Percentiles rank a stretch among this genome's conserved stretches.
Evolutionary conservation across 2,113 vertebrate species (phyloP).

Genomic region (Protomyctophum bolini): DNA sequence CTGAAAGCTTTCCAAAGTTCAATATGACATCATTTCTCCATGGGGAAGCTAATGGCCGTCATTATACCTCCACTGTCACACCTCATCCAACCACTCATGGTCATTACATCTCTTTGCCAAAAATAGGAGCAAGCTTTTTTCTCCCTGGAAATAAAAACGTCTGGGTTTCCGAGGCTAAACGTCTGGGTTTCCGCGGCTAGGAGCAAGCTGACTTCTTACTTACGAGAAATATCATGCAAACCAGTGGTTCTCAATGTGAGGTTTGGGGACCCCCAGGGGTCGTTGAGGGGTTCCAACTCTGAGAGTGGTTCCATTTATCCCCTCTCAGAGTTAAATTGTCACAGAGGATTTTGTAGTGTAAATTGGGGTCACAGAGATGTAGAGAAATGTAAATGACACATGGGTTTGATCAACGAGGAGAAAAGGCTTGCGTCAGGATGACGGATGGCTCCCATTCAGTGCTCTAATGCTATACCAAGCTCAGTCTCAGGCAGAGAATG

Average conservation of each 20-base stretch:
- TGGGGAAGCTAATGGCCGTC: slow-evolving; percentile 1
- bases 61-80: slow-evolving; percentile 23
- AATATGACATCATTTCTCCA: neutral
- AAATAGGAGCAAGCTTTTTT: neutral
- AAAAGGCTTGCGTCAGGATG: slow-evolving; percentile 11
- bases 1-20: slow-evolving; percentile 13
- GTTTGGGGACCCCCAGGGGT: too few species aligned
- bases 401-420: slow-evolving; percentile 21
- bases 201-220: neutral
- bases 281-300: too few species aligned
- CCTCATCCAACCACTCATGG: slow-evolving; percentile 18
- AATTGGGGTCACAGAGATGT: neutral
- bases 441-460: slow-evolving; percentile 1
- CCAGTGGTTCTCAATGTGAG: neutral
- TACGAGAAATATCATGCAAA: neutral
- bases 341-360: too few species aligned
- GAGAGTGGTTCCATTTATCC: too few species aligned
- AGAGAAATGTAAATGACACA: slow-evolving; percentile 32
- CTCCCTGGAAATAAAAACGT: too few species aligned
- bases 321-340: too few species aligned
- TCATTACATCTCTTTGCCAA: neutral
- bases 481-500: slow-evolving; percentile 1
- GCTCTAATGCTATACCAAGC: neutral
- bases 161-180: neutral
- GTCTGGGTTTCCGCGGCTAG: neutral